A percentile compares a stretch with the other conserved stretches of the same genome.
Evolutionary conservation across 1,140 invertebrate genomes (phyloP).

Genomic region (Panulirus ornatus): DNA sequence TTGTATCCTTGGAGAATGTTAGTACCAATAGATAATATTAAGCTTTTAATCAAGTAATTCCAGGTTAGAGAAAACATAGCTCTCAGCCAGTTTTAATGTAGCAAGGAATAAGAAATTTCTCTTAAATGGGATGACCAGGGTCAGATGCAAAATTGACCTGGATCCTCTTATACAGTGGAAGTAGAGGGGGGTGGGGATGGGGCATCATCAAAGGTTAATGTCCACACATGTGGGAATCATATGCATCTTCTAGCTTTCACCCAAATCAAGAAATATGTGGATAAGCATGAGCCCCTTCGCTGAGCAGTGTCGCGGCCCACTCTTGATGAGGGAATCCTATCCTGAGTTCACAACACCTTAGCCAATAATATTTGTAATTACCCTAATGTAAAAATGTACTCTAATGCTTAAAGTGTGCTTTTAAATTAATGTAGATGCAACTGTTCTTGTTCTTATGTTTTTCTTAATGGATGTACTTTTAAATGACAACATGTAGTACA

Average conservation of each 20-base stretch:
- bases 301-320: slow-evolving; percentile 48
- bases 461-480: slow-evolving; percentile 75
- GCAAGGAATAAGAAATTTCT: not conserved
- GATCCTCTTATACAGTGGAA: not conserved
- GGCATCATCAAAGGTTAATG: not conserved
- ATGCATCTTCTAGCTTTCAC: slow-evolving; percentile 9
- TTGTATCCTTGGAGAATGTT: not conserved
- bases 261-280: not conserved
- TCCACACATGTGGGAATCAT: not conserved
- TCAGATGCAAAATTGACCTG: not conserved
- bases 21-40: slow-evolving; percentile 12
- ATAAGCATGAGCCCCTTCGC: not conserved
- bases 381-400: slow-evolving; percentile 74
- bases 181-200: not conserved
- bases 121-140: not conserved
- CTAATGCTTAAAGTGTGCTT: slow-evolving; percentile 75
- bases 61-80: not conserved
- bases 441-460: slow-evolving; percentile 75
- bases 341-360: slow-evolving; percentile 67
- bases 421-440: slow-evolving; percentile 75
- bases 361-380: slow-evolving; percentile 73
- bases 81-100: slow-evolving; percentile 8
- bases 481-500: slow-evolving; percentile 75
- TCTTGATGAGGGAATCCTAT: slow-evolving; percentile 53
- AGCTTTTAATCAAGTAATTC: not conserved